Evolutionary conservation across 2,888 invertebrate species (phyloP).

Genomic region (Xiphydria camelus): DNA sequence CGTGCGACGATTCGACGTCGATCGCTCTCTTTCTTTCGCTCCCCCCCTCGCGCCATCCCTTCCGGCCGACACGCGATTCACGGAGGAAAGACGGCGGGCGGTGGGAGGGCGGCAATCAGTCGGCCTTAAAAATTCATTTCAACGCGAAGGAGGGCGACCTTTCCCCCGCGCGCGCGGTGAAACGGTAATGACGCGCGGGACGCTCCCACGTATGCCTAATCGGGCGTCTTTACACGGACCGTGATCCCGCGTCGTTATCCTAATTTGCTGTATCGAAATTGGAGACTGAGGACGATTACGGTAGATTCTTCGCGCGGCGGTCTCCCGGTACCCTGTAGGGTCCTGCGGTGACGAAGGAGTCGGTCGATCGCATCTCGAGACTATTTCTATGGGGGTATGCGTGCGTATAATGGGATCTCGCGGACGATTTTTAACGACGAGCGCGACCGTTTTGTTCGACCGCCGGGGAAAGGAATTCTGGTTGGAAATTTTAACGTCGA

Average conservation of each 20-base stretch:
- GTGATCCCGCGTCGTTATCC: slow-evolving; percentile 22
- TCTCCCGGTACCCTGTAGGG: too few relatives aligned
- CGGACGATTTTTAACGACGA: too few relatives aligned
- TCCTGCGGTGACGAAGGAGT: too few relatives aligned
- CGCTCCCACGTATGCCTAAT: slow-evolving; percentile 27
- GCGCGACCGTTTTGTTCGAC: too few relatives aligned
- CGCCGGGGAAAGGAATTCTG: too few relatives aligned
- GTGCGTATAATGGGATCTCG: too few relatives aligned
- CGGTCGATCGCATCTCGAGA: too few relatives aligned
- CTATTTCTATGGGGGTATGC: too few relatives aligned
- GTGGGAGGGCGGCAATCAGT: background rate
- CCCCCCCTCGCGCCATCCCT: background rate
- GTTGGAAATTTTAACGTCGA: too few relatives aligned
- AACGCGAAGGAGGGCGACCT: slow-evolving; percentile 12
- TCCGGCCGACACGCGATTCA: background rate
- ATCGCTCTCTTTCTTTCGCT: background rate
- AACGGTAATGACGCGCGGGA: slow-evolving; percentile 18
- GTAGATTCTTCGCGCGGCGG: too few relatives aligned
- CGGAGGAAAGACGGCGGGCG: background rate
- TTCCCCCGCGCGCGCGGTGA: slow-evolving; percentile 19
- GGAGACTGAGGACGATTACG: background rate
- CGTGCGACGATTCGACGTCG: too few relatives aligned
- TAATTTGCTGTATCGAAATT: slow-evolving; percentile 9
- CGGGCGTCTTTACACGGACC: slow-evolving; percentile 8
- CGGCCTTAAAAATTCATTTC: slow-evolving; percentile 15